Evolutionary conservation across 30 jellyfish, hydroid and myxozoan species (phyloP).

Genomic region (Aurelia aurita): DNA sequence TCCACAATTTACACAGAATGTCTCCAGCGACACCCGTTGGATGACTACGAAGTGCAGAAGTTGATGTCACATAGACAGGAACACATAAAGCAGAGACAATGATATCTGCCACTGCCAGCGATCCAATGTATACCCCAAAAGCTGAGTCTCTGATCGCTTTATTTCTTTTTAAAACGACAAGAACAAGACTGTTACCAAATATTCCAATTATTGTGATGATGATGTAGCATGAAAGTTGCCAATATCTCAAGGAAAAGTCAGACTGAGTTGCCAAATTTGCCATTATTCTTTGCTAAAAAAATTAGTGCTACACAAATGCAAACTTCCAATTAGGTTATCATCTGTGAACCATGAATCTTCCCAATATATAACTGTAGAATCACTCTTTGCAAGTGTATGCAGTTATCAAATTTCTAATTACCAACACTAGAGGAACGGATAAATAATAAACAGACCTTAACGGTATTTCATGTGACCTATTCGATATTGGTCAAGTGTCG

Average conservation of each 20-base stretch:
- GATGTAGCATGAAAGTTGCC: conserved; percentile 45
- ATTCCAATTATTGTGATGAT: conserved; percentile 40
- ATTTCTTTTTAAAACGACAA: background rate
- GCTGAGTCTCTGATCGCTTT: conserved; percentile 44
- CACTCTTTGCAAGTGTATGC: too few relatives aligned
- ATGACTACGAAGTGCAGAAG: conserved; percentile 29
- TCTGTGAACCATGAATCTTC: too few relatives aligned
- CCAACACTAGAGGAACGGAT: too few relatives aligned
- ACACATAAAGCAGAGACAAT: conserved; percentile 28
- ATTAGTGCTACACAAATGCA: too few relatives aligned
- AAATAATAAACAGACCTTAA: too few relatives aligned
- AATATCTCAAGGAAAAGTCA: conserved; percentile 38
- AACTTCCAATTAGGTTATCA: too few relatives aligned
- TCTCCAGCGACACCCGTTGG: conserved; percentile 61
- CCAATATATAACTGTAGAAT: too few relatives aligned
- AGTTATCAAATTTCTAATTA: too few relatives aligned
- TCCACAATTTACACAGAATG: conserved; percentile 29
- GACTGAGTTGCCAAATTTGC: conserved; percentile 4
- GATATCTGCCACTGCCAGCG: conserved; percentile 57
- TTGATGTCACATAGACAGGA: conserved; percentile 57
- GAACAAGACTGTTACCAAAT: conserved; percentile 36
- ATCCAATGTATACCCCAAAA: conserved; percentile 48
- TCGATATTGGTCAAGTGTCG: too few relatives aligned
- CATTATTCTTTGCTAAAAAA: too few relatives aligned
- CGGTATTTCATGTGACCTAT: too few relatives aligned